Evolutionary conservation across 1,140 invertebrate species (phyloP), one percentile per base, ranked within the genome.

Genomic region (Microplitis mediator): DNA sequence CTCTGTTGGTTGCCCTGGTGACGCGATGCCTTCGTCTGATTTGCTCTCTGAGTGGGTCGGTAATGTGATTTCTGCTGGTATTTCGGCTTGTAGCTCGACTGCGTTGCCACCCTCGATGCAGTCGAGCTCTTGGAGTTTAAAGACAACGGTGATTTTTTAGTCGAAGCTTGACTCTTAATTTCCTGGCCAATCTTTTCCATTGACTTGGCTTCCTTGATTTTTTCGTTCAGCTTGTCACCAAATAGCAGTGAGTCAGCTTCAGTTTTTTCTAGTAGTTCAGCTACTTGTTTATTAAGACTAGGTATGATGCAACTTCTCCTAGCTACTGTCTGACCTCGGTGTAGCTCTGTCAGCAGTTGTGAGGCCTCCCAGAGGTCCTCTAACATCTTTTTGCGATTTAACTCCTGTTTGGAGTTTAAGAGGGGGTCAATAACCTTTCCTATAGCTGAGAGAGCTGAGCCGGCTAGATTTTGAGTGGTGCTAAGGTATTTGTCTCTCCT

Each of bases 161-260:
- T 32, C 0, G 23, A 34, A 14, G 23, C 23, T 23, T 39, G 60
- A 3, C 54, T 16, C 14, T 75, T 75, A 0, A 75, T 5, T 11
- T 61, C 69, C 16, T 69, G 56, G 4, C 61, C 54, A 1, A 58
- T 45, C 2, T 35, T 75, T 11, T 72, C 66, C 50, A 13, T 4
- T n/a, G 32, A 23, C 45, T 75, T 72, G 0, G 50, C 35, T 14
- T 75, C 65, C 35, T 75, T 71, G 4, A 75, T 54, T 65, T 69
- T 69, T 0, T 75, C 74, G 3, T 36, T 64, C 1, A 72, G 16
- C 11, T 72, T 75, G 13, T 66, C 34, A 1, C 67, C 74, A 50
- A 78, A 74, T 75, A 84, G 68, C 78, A 77, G 63, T 72, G 65
- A 52, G 64, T 79, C 75, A 67, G 76, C 39, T 35, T 76, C 16